A percentile compares a stretch with the other conserved stretches of the same genome.
Evolutionary conservation across 2,113 vertebrate species (phyloP).

Genomic region (Pelobates fuscus): DNA sequence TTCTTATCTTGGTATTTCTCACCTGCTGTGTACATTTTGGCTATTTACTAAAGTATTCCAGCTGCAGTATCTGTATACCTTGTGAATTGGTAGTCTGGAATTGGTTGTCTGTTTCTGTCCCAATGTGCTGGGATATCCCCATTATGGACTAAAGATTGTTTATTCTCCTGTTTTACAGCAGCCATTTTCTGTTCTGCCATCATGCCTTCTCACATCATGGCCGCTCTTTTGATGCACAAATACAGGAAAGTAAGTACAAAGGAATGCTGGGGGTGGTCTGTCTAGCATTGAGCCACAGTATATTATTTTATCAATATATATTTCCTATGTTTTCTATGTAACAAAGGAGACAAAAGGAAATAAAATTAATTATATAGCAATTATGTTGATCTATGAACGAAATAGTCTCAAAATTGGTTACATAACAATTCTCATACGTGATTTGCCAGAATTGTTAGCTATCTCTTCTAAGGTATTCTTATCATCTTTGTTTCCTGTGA

Average conservation of each 20-base stretch:
- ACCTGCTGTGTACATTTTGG: too few species aligned
- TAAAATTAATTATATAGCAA: background rate
- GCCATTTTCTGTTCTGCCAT: constrained; percentile 70
- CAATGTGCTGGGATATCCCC: too few species aligned
- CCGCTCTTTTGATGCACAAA: constrained; percentile 78
- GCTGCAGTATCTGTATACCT: too few species aligned
- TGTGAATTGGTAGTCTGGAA: too few species aligned
- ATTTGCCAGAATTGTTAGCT: background rate
- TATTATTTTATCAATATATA: background rate
- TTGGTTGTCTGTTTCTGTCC: too few species aligned
- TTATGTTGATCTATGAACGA: background rate
- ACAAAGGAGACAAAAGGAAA: background rate
- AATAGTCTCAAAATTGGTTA: background rate
- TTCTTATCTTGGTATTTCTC: too few species aligned
- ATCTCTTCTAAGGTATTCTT: background rate
- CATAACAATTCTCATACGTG: background rate
- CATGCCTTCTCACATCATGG: constrained; percentile 78
- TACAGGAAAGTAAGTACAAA: constrained; percentile 71
- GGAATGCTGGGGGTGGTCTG: background rate
- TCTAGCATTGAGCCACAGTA: background rate
- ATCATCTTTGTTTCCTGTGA: background rate
- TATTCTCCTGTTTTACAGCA: constrained; percentile 63
- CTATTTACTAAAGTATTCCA: too few species aligned
- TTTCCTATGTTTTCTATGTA: background rate
- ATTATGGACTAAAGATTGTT: too few species aligned